Percentiles rank a stretch among this genome's conserved stretches.
These are phyloP conservation scores for Acrocephalus scirpaceus DNA, from an alignment of 2,797 vertebrate species.

Conservation along the genomic window DNA sequence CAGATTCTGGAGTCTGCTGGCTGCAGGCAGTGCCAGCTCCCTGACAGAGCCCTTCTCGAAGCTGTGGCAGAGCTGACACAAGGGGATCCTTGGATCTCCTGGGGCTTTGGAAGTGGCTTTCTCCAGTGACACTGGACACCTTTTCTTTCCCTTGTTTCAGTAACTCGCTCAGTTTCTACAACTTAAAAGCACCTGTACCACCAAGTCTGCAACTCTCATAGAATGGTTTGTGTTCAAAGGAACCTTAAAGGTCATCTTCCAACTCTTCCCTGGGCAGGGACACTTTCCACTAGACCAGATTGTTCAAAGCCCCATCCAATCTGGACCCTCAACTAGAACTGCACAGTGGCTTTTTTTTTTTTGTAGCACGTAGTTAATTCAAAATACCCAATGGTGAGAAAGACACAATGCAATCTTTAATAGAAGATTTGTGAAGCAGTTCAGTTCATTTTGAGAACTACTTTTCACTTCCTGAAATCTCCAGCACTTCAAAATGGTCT, in stretches of 20 bases:
- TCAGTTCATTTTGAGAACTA: neutral
- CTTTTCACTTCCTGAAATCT: slow-evolving; percentile 1
- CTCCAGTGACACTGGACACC: neutral
- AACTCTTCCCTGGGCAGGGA: neutral
- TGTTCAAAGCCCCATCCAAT: neutral
- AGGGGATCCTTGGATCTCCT: neutral
- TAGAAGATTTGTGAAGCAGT: slow-evolving; percentile 4
- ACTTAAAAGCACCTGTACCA: neutral
- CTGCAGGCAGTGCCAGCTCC: neutral
- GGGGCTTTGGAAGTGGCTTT: neutral
- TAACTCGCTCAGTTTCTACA: neutral
- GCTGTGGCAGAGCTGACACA: neutral
- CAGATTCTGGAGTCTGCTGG: neutral
- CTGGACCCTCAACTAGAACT: neutral
- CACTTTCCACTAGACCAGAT: neutral
- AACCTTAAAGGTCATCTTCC: neutral
- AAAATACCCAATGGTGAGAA: neutral
- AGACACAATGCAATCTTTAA: neutral
- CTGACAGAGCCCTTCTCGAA: neutral
- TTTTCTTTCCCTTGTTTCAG: neutral
- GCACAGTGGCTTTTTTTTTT: neutral
- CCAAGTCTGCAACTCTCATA: neutral
- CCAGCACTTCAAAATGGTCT: neutral
- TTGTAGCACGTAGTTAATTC: neutral
- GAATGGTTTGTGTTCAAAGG: neutral